Conservation (phyloP, 64 coral and sea anemone genomes). For the Montipora capricornis region DNA sequence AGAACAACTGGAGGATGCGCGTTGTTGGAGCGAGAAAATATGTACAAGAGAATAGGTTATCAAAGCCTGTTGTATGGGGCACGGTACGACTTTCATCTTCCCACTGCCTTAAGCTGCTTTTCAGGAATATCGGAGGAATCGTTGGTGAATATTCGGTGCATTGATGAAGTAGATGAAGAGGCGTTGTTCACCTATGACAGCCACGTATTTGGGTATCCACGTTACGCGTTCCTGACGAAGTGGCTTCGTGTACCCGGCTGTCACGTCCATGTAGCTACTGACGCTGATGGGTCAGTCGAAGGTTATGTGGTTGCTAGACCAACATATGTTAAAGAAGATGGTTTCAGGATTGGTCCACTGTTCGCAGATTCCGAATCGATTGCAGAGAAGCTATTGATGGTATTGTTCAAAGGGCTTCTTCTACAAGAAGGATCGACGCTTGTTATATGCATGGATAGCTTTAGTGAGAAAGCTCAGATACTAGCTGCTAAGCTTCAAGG, state of each 20-base stretch:
- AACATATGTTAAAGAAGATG: slow-evolving; percentile 30
- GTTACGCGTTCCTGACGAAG: slow-evolving; percentile 32
- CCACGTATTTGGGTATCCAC: slow-evolving; percentile 37
- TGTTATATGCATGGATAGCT: neutral
- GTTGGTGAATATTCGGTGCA: neutral
- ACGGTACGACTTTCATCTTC: neutral
- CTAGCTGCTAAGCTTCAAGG: neutral
- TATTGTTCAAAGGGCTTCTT: slow-evolving; percentile 28
- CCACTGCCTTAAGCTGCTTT: neutral
- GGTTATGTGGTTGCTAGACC: slow-evolving; percentile 39
- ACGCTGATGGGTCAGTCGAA: slow-evolving; percentile 23
- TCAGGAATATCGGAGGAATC: neutral
- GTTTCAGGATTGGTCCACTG: slow-evolving; percentile 46
- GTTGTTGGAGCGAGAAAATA: neutral
- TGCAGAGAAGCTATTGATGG: slow-evolving; percentile 40
- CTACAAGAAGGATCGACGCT: neutral
- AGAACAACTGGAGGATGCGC: neutral
- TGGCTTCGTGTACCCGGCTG: slow-evolving; percentile 12
- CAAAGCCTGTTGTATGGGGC: neutral
- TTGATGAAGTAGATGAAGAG: neutral
- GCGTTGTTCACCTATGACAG: slow-evolving; percentile 20
- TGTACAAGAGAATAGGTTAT: neutral
- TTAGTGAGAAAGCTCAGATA: neutral
- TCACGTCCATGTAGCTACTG: slow-evolving; percentile 25
- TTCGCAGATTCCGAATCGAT: slow-evolving; percentile 32